Evolutionary conservation across 2,888 invertebrate genomes (phyloP).

Genomic region (Zootermopsis nevadensis): DNA sequence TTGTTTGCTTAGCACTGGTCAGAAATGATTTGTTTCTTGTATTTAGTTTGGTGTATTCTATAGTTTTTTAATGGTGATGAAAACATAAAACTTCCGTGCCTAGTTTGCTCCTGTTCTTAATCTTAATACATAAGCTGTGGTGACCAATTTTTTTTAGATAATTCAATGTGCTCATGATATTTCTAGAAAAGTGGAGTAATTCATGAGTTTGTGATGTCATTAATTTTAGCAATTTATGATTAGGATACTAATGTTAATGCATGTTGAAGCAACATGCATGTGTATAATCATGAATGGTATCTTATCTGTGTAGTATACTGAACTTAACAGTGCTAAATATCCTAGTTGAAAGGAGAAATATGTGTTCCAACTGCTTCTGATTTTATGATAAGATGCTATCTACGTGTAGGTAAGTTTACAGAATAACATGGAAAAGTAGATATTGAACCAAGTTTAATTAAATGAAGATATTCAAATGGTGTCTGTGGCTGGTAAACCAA

Average conservation of each 20-base stretch:
- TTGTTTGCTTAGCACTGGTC: no score
- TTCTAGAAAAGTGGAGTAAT: background rate
- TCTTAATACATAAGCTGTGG: background rate
- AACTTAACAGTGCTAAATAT: background rate
- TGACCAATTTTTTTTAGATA: background rate
- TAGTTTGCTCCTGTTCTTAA: no score
- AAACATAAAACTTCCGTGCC: no score
- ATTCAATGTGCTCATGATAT: background rate
- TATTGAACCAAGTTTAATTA: background rate
- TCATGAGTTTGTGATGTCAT: constrained; percentile 2
- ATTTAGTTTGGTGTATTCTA: no score
- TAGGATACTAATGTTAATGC: background rate
- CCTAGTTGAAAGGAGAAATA: background rate
- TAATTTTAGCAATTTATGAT: background rate
- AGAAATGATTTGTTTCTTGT: no score
- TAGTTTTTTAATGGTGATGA: no score
- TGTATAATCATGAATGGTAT: background rate
- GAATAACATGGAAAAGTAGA: background rate
- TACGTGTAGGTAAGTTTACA: no score
- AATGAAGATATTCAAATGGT: background rate
- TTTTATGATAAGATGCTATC: background rate
- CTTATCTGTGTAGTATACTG: background rate
- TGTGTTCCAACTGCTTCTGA: background rate
- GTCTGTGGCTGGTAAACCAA: background rate
- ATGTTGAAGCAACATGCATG: background rate